These are phyloP conservation scores for Leptoteleia sp. DNA, from an alignment of 1,140 invertebrate species.

Conservation along the genomic window DNA sequence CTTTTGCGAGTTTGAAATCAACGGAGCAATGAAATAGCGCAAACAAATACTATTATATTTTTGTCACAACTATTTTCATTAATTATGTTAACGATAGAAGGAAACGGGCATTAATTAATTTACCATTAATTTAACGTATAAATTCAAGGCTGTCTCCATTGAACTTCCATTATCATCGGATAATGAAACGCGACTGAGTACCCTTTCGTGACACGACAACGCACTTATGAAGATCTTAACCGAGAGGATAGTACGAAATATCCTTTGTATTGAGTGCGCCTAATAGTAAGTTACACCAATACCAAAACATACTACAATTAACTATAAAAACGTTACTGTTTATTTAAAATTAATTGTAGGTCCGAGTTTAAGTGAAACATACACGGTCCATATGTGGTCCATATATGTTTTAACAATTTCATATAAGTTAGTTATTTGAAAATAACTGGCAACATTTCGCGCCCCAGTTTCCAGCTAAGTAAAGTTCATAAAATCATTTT, in stretches of 20 bases:
- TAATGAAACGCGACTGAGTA: constrained; percentile 73
- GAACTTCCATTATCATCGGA: constrained; percentile 55
- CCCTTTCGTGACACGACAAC: constrained; percentile 75
- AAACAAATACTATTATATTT: no score
- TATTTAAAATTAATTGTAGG: no score
- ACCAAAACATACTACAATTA: constrained; percentile 3
- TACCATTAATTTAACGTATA: constrained; percentile 33
- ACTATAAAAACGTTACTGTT: no score
- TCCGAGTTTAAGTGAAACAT: no score
- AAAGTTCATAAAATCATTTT: constrained; percentile 22
- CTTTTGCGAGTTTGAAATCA: no score
- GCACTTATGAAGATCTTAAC: constrained; percentile 74
- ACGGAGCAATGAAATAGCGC: no score
- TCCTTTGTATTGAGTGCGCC: constrained; percentile 27
- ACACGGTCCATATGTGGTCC: no score
- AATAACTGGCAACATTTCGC: no score
- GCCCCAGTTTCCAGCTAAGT: neutral
- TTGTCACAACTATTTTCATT: no score
- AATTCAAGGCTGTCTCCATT: constrained; percentile 30
- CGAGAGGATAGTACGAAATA: constrained; percentile 50
- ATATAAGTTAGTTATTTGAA: no score
- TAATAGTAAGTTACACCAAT: constrained; percentile 8
- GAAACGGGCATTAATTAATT: constrained; percentile 19
- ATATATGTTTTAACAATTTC: no score
- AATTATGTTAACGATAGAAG: no score